Conservation (phyloP, 1,140 invertebrate genomes). For the Theocolax elegans region DNA sequence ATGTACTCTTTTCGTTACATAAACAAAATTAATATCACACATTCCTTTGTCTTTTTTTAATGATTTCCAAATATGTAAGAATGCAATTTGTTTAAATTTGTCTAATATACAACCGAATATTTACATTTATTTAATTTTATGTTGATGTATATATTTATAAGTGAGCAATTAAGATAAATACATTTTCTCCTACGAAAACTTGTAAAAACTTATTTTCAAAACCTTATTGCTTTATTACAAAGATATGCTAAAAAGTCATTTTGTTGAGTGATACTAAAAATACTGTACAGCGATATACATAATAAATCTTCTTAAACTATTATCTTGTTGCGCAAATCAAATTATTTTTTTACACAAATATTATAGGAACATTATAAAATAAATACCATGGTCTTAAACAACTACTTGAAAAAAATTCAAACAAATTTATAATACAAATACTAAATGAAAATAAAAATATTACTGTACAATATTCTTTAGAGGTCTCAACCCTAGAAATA, state of each 20-base stretch:
- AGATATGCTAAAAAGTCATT: constrained; percentile 35
- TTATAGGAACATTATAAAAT: background rate
- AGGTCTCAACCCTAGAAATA: constrained; percentile 12
- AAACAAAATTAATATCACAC: constrained; percentile 41
- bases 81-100: constrained; percentile 31
- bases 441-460: constrained; percentile 22
- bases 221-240: constrained; percentile 42
- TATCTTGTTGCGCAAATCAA: background rate
- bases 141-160: constrained; percentile 12
- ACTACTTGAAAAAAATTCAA: background rate
- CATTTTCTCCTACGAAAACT: constrained; percentile 22
- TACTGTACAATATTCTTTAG: constrained; percentile 40
- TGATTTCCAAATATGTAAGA: constrained; percentile 35
- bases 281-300: constrained; percentile 39
- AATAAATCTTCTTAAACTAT: background rate
- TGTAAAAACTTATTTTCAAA: constrained; percentile 33
- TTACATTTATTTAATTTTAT: constrained; percentile 38
- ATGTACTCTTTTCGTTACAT: no score
- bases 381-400: background rate
- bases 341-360: background rate
- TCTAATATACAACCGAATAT: constrained; percentile 42
- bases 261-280: constrained; percentile 24
- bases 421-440: no score
- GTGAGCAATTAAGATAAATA: constrained; percentile 20
- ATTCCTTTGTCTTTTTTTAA: constrained; percentile 34